Conservation (phyloP, 2,888 invertebrate genomes). For the Caenorhabditis doughertyi region DNA sequence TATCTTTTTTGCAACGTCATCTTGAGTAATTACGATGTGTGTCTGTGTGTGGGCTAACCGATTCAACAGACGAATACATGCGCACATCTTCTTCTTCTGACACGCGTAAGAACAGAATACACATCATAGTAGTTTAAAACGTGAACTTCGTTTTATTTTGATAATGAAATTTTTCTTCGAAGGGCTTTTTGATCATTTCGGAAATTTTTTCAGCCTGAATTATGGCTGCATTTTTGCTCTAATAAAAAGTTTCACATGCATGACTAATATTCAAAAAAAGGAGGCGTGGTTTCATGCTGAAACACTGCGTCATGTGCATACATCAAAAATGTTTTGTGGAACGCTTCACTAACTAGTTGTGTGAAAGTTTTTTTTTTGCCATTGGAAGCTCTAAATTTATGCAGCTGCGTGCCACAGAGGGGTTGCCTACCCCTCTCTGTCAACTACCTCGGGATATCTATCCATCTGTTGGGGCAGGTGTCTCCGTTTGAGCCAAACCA, state of each 20-base stretch:
- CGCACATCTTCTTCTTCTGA: slow-evolving; percentile 55
- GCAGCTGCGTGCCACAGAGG: slow-evolving; percentile 28
- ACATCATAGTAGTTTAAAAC: slow-evolving; percentile 18
- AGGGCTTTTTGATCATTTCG: too few relatives aligned
- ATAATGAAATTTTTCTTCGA: too few relatives aligned
- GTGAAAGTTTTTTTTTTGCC: slow-evolving; percentile 31
- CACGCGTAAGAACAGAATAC: slow-evolving; percentile 13
- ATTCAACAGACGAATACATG: slow-evolving; percentile 57
- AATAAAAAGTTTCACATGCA: neutral
- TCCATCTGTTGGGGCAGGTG: slow-evolving; percentile 57
- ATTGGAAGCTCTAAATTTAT: slow-evolving; percentile 46
- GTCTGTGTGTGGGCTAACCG: slow-evolving; percentile 55
- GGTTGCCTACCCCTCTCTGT: neutral
- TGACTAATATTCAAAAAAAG: neutral
- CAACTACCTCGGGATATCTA: slow-evolving; percentile 43
- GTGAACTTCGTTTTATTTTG: slow-evolving; percentile 2
- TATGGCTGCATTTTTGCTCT: too few relatives aligned
- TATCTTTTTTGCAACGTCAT: slow-evolving; percentile 58
- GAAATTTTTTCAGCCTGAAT: too few relatives aligned
- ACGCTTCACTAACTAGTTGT: slow-evolving; percentile 13
- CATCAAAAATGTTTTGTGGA: slow-evolving; percentile 2
- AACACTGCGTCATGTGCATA: neutral
- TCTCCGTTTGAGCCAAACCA: neutral
- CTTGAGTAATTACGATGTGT: slow-evolving; percentile 60
- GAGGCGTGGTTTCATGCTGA: neutral